Evolutionary conservation across 2,797 vertebrate genomes (phyloP).

Genomic region (Premnoplex brunnescens): DNA sequence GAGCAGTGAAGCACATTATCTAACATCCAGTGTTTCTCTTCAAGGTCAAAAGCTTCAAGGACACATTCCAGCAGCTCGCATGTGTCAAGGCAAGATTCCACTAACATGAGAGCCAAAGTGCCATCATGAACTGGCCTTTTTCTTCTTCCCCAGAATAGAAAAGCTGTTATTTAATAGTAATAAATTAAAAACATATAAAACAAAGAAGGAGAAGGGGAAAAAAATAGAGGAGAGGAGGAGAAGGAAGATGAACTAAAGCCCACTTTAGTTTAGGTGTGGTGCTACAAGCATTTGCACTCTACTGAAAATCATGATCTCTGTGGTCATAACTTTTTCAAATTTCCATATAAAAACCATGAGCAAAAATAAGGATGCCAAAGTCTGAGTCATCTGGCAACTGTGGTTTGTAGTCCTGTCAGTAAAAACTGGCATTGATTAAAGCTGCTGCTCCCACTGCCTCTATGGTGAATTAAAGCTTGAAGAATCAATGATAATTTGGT

Average conservation of each 20-base stretch:
- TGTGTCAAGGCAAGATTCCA: neutral
- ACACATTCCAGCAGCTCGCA: neutral
- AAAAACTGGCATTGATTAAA: conserved; percentile 56
- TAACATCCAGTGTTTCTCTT: neutral
- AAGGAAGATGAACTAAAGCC: conserved; percentile 12
- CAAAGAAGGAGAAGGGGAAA: neutral
- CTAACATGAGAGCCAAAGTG: neutral
- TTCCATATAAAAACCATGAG: conserved; percentile 60
- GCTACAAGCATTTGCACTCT: conserved; percentile 13
- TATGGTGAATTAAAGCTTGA: conserved; percentile 32
- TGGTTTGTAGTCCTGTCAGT: conserved; percentile 32
- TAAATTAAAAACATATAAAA: neutral
- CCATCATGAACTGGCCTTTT: neutral
- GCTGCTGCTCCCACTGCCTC: conserved; percentile 35
- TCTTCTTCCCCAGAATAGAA: neutral
- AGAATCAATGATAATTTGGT: conserved; percentile 40
- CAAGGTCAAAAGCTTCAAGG: conserved; percentile 8
- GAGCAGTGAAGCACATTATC: neutral
- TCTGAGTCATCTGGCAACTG: conserved; percentile 59
- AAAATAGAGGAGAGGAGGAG: neutral
- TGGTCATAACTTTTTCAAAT: conserved; percentile 40
- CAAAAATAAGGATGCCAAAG: conserved; percentile 45
- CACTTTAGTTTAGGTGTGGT: conserved; percentile 49
- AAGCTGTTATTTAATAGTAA: neutral
- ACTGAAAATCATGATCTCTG: conserved; percentile 54